These are phyloP conservation scores for Adrianichthys oophorus DNA, from an alignment of 2,797 vertebrate species.

Conservation along the genomic window DNA sequence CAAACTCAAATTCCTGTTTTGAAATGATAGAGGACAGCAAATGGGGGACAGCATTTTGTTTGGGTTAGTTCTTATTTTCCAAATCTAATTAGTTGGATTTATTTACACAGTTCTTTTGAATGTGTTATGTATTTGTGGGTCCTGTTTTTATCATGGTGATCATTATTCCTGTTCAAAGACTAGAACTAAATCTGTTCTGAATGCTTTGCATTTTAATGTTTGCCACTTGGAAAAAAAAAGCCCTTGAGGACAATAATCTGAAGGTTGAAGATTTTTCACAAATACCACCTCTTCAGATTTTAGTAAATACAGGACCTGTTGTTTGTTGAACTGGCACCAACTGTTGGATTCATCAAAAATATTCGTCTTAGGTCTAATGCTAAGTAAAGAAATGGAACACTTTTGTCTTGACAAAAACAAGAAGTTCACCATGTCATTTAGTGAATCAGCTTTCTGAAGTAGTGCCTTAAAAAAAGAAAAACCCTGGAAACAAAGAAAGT, in stretches of 20 bases:
- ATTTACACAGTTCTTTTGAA: slow-evolving; percentile 33
- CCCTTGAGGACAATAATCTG: slow-evolving; percentile 32
- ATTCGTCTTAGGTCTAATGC: slow-evolving; percentile 28
- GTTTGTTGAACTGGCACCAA: slow-evolving; percentile 53
- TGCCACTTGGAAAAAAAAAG: slow-evolving; percentile 16
- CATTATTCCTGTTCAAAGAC: slow-evolving; percentile 62
- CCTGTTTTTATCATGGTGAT: slow-evolving; percentile 38
- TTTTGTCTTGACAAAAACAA: too few relatives aligned
- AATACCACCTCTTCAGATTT: slow-evolving; percentile 35
- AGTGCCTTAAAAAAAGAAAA: neutral
- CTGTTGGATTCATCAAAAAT: slow-evolving; percentile 43
- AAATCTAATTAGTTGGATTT: slow-evolving; percentile 54
- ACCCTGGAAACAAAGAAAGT: slow-evolving; percentile 34
- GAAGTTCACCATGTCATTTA: slow-evolving; percentile 67
- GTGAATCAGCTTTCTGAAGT: slow-evolving; percentile 67
- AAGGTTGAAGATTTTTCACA: slow-evolving; percentile 52
- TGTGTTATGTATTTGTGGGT: slow-evolving; percentile 39
- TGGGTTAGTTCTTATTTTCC: slow-evolving; percentile 30
- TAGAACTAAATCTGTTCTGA: slow-evolving; percentile 42
- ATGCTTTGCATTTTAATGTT: slow-evolving; percentile 23
- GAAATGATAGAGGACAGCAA: slow-evolving; percentile 13
- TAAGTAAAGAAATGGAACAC: slow-evolving; percentile 20
- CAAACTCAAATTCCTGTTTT: slow-evolving; percentile 13
- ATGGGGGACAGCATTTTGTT: slow-evolving; percentile 30
- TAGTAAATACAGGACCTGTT: slow-evolving; percentile 32